Percentiles rank a stretch among this genome's conserved stretches.
These are phyloP conservation scores for Ancistrus triradiatus DNA, from an alignment of 2,113 vertebrate genomes.

Conservation along the genomic window DNA sequence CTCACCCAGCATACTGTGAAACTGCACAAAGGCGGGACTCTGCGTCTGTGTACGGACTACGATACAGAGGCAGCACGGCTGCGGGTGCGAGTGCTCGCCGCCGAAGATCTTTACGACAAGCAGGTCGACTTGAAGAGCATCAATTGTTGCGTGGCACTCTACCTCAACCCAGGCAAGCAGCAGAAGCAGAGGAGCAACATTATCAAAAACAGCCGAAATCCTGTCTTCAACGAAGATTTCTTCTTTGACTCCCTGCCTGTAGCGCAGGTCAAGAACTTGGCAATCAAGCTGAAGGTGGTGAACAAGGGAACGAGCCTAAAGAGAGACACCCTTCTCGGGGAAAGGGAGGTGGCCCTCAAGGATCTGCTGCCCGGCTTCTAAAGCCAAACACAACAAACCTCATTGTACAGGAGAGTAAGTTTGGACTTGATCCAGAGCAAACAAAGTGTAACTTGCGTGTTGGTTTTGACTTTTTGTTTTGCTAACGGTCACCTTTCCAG, in stretches of 20 bases:
- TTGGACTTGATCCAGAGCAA: slow-evolving; percentile 2
- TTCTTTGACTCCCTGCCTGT: slow-evolving; percentile 89
- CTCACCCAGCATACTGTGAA: slow-evolving; percentile 75
- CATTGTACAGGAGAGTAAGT: background rate
- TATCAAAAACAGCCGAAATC: slow-evolving; percentile 94
- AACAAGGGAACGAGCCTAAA: slow-evolving; percentile 97
- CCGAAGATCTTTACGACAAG: slow-evolving; percentile 85
- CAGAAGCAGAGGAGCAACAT: slow-evolving; percentile 97
- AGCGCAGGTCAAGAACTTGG: slow-evolving; percentile 79
- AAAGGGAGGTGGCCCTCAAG: slow-evolving; percentile 81
- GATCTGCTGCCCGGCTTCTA: slow-evolving; percentile 75
- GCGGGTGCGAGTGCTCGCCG: slow-evolving; percentile 79
- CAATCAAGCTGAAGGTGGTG: slow-evolving; percentile 92
- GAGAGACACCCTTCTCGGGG: slow-evolving; percentile 87
- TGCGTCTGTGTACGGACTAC: slow-evolving; percentile 82
- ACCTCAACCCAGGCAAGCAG: slow-evolving; percentile 89
- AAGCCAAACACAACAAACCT: background rate
- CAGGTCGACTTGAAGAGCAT: slow-evolving; percentile 82
- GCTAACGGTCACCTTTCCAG: slow-evolving; percentile 15
- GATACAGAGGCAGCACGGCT: slow-evolving; percentile 80
- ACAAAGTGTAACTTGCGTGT: background rate
- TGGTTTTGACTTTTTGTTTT: background rate
- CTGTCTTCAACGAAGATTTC: slow-evolving; percentile 96
- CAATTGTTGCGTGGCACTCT: slow-evolving; percentile 92
- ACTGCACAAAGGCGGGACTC: slow-evolving; percentile 78